These are phyloP conservation scores for Autographa gamma DNA, from an alignment of 2,888 invertebrate genomes.

Conservation along the genomic window DNA sequence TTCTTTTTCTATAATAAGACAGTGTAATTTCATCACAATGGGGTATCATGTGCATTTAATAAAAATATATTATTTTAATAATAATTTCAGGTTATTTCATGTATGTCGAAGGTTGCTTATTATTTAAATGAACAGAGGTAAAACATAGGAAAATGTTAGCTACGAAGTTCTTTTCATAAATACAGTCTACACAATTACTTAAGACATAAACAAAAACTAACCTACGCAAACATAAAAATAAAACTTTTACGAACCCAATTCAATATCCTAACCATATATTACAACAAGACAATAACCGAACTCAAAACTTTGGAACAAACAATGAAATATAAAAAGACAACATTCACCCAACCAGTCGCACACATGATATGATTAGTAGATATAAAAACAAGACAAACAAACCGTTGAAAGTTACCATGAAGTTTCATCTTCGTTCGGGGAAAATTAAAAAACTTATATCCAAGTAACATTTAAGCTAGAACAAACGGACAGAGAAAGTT, in stretches of 20 bases:
- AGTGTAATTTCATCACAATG: no score
- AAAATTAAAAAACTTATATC: constrained; percentile 62
- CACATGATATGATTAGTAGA: constrained; percentile 41
- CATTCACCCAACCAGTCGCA: constrained; percentile 24
- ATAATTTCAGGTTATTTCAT: no score
- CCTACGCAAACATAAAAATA: neutral
- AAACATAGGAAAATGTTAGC: no score
- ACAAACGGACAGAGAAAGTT: constrained; percentile 54
- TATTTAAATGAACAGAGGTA: no score
- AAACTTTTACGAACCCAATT: neutral
- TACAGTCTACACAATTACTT: neutral
- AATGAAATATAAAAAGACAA: constrained; percentile 24
- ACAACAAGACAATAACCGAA: neutral
- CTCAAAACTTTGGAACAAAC: constrained; percentile 17
- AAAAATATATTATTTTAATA: no score
- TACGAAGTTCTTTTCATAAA: neutral
- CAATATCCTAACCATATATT: neutral
- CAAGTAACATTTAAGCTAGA: constrained; percentile 55
- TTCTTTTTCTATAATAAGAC: no score
- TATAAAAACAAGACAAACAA: constrained; percentile 38
- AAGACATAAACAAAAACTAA: neutral
- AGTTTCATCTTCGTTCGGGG: constrained; percentile 52
- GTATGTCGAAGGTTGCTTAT: no score
- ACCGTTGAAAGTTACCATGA: constrained; percentile 37
- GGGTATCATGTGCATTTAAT: no score